Conservation (phyloP, 2,888 invertebrate genomes). For the Drosophila gaucha region DNA sequence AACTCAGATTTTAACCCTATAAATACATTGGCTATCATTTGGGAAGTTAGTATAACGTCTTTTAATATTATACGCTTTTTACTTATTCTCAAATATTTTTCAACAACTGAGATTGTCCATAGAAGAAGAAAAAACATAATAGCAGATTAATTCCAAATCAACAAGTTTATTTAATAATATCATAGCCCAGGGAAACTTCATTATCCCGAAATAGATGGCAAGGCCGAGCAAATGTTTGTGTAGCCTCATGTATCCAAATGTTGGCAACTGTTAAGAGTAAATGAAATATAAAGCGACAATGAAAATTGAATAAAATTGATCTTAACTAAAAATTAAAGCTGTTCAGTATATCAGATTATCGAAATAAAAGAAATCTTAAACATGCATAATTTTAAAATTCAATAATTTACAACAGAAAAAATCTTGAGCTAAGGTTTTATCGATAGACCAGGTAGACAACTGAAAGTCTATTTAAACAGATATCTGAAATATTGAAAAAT, state of each 20-base stretch:
- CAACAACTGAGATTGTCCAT: too few species aligned
- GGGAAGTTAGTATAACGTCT: background rate
- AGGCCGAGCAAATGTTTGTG: constrained; percentile 90
- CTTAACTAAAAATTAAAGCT: too few species aligned
- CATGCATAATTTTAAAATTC: too few species aligned
- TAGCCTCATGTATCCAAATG: constrained; percentile 94
- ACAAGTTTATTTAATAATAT: constrained; percentile 67
- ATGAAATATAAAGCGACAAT: too few species aligned
- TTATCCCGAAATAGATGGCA: constrained; percentile 83
- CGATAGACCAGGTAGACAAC: too few species aligned
- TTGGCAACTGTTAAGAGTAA: constrained; percentile 88
- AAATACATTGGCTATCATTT: background rate
- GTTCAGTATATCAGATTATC: too few species aligned
- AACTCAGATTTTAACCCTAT: constrained; percentile 59
- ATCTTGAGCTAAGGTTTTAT: too few species aligned
- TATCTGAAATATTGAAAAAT: too few species aligned
- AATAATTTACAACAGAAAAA: too few species aligned
- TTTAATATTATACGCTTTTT: background rate
- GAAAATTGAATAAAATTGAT: background rate
- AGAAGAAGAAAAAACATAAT: background rate
- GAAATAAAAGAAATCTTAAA: too few species aligned
- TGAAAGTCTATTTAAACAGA: too few species aligned
- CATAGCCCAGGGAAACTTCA: constrained; percentile 73
- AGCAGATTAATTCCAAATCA: constrained; percentile 17
- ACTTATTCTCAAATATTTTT: background rate